Evolutionary conservation across 2,113 vertebrate species (phyloP).

Genomic region (Fregata magnificens): DNA sequence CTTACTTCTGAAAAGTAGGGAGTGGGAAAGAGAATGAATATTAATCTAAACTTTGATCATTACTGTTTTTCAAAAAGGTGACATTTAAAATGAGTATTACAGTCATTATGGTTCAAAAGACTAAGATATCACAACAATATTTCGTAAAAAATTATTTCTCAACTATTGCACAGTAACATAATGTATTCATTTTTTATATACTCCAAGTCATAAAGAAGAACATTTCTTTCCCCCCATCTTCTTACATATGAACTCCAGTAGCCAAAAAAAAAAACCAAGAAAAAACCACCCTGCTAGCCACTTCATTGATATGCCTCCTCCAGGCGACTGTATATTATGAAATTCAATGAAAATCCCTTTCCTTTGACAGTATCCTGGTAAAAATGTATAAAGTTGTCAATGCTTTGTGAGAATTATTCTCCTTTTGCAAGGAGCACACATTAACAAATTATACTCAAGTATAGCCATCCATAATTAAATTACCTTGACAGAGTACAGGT

Average conservation of each 20-base stretch:
- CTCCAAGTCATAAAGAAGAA: not conserved
- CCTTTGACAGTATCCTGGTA: conserved; percentile 57
- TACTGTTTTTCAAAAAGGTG: not conserved
- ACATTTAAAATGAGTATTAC: not conserved
- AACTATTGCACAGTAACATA: not conserved
- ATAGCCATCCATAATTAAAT: conserved; percentile 70
- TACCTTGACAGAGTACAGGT: conserved; percentile 63
- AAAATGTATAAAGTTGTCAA: conserved; percentile 63
- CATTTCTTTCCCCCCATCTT: not conserved
- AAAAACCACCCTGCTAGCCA: not conserved
- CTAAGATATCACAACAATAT: not conserved
- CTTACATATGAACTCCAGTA: not conserved
- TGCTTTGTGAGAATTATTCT: conserved; percentile 45
- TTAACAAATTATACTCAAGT: conserved; percentile 72
- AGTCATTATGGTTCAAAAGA: not conserved
- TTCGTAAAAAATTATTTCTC: not conserved
- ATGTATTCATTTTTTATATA: not conserved
- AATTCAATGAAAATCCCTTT: conserved; percentile 63
- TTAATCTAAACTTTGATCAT: not conserved
- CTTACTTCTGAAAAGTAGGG: not conserved
- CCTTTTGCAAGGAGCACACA: conserved; percentile 27
- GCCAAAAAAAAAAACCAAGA: not conserved
- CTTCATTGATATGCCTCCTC: conserved; percentile 63
- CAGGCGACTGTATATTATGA: conserved; percentile 14
- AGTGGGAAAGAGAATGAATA: not conserved